Percentiles rank a stretch among this genome's conserved stretches.
phyloP scores from a whole-genome alignment of 1,140 invertebrate species.

The Euschistus heros region DNA sequence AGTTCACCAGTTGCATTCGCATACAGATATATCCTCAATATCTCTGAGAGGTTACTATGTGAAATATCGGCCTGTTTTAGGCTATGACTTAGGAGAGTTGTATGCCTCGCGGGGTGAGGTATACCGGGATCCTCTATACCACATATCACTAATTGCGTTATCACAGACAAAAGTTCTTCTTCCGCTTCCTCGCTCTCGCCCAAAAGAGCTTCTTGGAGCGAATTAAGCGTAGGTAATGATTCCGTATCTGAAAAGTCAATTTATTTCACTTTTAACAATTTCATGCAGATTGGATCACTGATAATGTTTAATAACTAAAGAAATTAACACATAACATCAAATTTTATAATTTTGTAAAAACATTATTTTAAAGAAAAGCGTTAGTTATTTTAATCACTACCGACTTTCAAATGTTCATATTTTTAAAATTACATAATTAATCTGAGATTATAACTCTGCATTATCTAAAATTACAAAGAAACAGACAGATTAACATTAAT shows the following conservation, averaged over 20 bases:
- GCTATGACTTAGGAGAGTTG: slow-evolving; percentile 79
- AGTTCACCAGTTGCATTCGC: slow-evolving; percentile 77
- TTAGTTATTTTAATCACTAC: too few species aligned
- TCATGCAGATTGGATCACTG: too few species aligned
- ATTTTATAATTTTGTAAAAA: too few species aligned
- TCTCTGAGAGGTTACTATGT: slow-evolving; percentile 81
- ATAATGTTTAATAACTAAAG: too few species aligned
- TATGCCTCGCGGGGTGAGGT: slow-evolving; percentile 73
- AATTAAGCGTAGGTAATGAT: slow-evolving; percentile 71
- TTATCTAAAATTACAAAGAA: too few species aligned
- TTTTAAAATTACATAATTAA: too few species aligned
- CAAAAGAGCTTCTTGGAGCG: slow-evolving; percentile 72
- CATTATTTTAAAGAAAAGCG: too few species aligned
- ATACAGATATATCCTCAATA: slow-evolving; percentile 78
- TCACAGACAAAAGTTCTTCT: slow-evolving; percentile 75
- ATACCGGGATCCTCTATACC: slow-evolving; percentile 91
- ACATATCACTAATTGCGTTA: slow-evolving; percentile 81
- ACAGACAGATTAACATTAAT: too few species aligned
- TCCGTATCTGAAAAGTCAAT: slow-evolving; percentile 57
- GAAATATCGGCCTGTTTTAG: slow-evolving; percentile 85
- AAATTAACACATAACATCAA: too few species aligned
- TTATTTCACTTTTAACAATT: neutral
- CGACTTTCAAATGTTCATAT: too few species aligned
- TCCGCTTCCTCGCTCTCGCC: slow-evolving; percentile 70
- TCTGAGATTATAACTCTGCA: too few species aligned